Percentiles rank a stretch among this genome's conserved stretches.
Conservation (phyloP, 2,888 invertebrate species). For the Andrena fulva region DNA sequence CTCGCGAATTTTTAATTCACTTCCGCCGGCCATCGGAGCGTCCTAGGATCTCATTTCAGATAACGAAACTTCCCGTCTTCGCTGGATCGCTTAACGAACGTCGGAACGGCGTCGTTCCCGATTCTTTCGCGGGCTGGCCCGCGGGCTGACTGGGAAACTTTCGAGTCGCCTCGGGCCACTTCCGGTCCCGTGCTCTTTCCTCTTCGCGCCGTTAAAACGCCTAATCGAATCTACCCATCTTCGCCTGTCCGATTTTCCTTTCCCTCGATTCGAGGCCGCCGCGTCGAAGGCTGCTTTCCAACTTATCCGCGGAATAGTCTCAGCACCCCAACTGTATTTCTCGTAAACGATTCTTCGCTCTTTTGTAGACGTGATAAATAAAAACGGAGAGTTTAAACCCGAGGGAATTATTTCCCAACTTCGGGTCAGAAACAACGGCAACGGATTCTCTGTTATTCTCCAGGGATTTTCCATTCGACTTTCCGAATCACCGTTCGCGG, state of each 20-base stretch:
- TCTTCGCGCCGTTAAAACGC: slow-evolving; percentile 30
- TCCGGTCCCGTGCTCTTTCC: not conserved
- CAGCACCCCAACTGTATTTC: not conserved
- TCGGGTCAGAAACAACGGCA: too few species aligned
- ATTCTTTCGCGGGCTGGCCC: slow-evolving; percentile 27
- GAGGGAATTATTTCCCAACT: too few species aligned
- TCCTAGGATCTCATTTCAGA: slow-evolving; percentile 72
- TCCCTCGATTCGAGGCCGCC: not conserved
- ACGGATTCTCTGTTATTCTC: too few species aligned
- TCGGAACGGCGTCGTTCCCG: slow-evolving; percentile 25
- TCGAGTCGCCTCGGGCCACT: slow-evolving; percentile 3
- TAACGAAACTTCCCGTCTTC: slow-evolving; percentile 65
- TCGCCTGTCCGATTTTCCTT: not conserved
- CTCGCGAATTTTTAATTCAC: slow-evolving; percentile 60
- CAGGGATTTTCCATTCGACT: not conserved
- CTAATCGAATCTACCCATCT: slow-evolving; percentile 35
- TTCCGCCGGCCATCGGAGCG: slow-evolving; percentile 16
- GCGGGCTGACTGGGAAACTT: slow-evolving; percentile 30
- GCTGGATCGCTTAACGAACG: slow-evolving; percentile 63
- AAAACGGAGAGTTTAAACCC: too few species aligned
- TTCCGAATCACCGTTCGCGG: not conserved
- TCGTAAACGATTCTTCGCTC: not conserved
- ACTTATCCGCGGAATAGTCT: not conserved
- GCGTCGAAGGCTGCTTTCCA: not conserved
- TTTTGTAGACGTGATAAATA: not conserved